Base-by-base conservation (phyloP, 2,797 vertebrate genomes). In the Tympanoctomys barrerae region DNA sequence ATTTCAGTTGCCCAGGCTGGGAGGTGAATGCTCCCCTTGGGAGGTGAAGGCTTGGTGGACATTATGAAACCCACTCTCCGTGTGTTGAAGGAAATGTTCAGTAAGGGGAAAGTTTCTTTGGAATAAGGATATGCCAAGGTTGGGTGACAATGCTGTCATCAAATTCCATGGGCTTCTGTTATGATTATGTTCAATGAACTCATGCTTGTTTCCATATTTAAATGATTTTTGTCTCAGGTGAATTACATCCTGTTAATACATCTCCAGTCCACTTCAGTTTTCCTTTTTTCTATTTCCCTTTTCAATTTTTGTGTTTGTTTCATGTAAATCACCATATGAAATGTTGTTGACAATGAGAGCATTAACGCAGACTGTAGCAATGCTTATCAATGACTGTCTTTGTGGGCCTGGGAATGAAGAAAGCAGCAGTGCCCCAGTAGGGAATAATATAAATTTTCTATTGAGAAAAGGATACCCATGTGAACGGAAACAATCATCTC, bases 361-460 rank as follows among this genome's bases (percentile, higher is more conserved):
- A 98, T 98, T 98, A 98, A 98, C 95, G 82, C 96, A 94, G 98
- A 98, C 97, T 97, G 97, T 96, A 97, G 97, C 78, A 95, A 83
- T 95, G 90, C 94, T 97, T 95, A 92, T 98, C 98, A 98, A 98
- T 98, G 96, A 92, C 81, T 0, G 95, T 89, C 97, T 98, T 98
- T 98, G 98, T 98, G 97, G 96, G 89, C 10, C 14, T 93, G 96
- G 89, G 92, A 98, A 96, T 46, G 33, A 94, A 97, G 96, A 97
- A 96, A 96, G 94, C 90, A 57, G 0, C 97, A 94, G 98, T 97
- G 96, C 97, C 98, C 97, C 97, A 96, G 91, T 91, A 96, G 97
- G 93, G 94, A 98, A 98, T 91, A 97, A 98, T 96, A 96, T 93
- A 96, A 96, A 98, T 97, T 97, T 98, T 97, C 97, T 97, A 97